A percentile compares a stretch with the other conserved stretches of the same genome.
These are phyloP conservation scores for Onychomys arenicola DNA, from an alignment of 2,797 vertebrate genomes.

Conservation along the genomic window DNA sequence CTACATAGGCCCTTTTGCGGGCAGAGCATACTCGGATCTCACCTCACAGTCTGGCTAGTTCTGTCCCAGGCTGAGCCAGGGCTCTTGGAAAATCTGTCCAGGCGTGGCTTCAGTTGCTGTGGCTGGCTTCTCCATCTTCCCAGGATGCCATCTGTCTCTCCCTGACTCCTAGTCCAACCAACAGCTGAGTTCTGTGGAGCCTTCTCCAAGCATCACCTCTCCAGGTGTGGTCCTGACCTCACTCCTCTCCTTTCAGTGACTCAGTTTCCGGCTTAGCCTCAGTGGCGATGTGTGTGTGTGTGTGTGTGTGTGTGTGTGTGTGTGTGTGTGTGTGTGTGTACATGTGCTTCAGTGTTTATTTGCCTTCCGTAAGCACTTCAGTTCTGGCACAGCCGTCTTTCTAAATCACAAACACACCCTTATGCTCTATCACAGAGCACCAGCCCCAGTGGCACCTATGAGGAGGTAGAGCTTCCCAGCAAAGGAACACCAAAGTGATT, in stretches of 20 bases:
- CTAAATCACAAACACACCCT: not conserved
- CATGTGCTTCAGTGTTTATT: not conserved
- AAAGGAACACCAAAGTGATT: not conserved
- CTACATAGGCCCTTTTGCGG: not conserved
- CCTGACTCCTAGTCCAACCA: not conserved
- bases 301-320: not conserved
- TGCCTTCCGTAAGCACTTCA: not conserved
- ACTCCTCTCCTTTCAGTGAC: not conserved
- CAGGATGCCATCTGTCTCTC: not conserved
- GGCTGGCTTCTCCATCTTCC: not conserved
- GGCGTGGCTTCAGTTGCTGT: not conserved
- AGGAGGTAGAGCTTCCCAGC: not conserved
- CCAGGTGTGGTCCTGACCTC: not conserved
- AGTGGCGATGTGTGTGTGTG: fast-evolving
- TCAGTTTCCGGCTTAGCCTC: not conserved
- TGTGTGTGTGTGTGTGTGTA: not conserved
- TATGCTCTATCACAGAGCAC: not conserved
- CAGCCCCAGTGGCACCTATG: too few species aligned
- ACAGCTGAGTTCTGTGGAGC: not conserved
- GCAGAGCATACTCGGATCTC: not conserved
- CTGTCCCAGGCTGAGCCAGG: not conserved
- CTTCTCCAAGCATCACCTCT: not conserved
- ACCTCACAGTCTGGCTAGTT: too few species aligned
- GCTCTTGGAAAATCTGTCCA: not conserved
- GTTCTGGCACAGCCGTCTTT: not conserved